Evolutionary conservation across 2,888 invertebrate genomes (phyloP), one percentile per base, ranked within the genome.

Genomic region (Desoria tigrina): DNA sequence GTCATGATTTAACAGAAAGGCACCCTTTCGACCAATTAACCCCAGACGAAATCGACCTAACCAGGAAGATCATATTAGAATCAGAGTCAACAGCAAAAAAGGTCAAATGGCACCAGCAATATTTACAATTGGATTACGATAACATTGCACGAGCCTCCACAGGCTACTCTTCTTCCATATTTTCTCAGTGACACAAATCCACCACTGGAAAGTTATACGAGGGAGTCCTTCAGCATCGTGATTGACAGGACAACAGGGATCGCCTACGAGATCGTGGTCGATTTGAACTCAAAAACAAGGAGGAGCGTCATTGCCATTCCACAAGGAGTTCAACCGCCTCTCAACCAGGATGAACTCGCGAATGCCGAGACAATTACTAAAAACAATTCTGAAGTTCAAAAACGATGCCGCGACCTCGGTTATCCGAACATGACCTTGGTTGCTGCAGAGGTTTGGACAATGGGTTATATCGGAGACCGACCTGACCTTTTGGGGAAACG

Each of bases 381-480:
- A 1, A 51, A 27, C 1, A 42, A 68, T 39, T 1, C 50, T 2
- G 54, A 21, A 4, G 68, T 68, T 3, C 42, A 24, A 16, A 51
- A 63, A 37, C 42, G 65, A 7, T 65, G 63, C 24, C 24, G 42
- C 18, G 6, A 26, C 3, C 23, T 68, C 16, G 68, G n/a, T n/a
- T n/a, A n/a, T n/a, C n/a, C n/a, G n/a, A n/a, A n/a, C n/a, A n/a
- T n/a, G n/a, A n/a, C n/a, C 27, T 63, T 67, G 64, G 56, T 39
- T 11, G 39, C n/a, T n/a, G n/a, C n/a, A n/a, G n/a, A n/a, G n/a
- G n/a, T n/a, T n/a, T n/a, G n/a, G n/a, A n/a, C 63, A 18, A 60
- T 66, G 21, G 63, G 66, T 18, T 63, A 66, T 28, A 37, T 66
- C 32, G 66, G 54, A 1, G 66, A 66, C 27, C 26, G 37, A 58